These are phyloP conservation scores for Gorsachius goisagi DNA, from an alignment of 2,113 vertebrate genomes.

Conservation along the genomic window DNA sequence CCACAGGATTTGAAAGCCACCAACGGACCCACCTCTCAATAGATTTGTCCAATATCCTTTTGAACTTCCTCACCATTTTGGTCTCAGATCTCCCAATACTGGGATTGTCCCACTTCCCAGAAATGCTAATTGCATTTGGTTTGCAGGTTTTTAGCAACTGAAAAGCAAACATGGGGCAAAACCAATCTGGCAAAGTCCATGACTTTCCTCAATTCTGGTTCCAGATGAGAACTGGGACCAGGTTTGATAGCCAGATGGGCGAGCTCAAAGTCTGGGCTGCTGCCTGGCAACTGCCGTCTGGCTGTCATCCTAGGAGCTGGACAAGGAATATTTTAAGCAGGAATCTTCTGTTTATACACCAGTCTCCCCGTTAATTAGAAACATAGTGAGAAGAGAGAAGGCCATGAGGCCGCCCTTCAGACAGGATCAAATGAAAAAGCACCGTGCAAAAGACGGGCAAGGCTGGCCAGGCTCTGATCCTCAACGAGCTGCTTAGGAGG, in stretches of 20 bases:
- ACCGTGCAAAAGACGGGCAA: neutral
- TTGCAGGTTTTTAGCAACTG: slow-evolving; percentile 24
- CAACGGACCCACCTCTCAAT: neutral
- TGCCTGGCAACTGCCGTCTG: slow-evolving; percentile 14
- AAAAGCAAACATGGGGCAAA: slow-evolving; percentile 32
- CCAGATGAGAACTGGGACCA: slow-evolving; percentile 34
- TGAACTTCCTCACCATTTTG: neutral
- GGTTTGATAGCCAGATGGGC: slow-evolving; percentile 50
- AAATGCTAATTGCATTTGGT: neutral
- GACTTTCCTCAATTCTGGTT: slow-evolving; percentile 27
- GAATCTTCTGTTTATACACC: slow-evolving; percentile 50
- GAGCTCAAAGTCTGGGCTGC: slow-evolving; percentile 23
- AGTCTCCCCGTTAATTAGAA: slow-evolving; percentile 55
- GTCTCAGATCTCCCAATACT: neutral
- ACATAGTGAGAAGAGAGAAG: slow-evolving; percentile 38
- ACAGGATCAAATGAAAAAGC: slow-evolving; percentile 32
- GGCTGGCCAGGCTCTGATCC: neutral
- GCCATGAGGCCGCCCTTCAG: neutral
- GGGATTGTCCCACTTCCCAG: neutral
- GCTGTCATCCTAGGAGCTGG: slow-evolving; percentile 27
- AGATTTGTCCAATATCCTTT: neutral
- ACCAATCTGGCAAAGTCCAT: slow-evolving; percentile 1
- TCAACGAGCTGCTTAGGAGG: neutral
- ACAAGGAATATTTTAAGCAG: slow-evolving; percentile 49
- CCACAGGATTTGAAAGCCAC: neutral